A percentile compares a stretch with the other conserved stretches of the same genome.
These are phyloP conservation scores for Cricetomys ansorgei DNA, from an alignment of 2,113 vertebrate genomes.

Conservation along the genomic window DNA sequence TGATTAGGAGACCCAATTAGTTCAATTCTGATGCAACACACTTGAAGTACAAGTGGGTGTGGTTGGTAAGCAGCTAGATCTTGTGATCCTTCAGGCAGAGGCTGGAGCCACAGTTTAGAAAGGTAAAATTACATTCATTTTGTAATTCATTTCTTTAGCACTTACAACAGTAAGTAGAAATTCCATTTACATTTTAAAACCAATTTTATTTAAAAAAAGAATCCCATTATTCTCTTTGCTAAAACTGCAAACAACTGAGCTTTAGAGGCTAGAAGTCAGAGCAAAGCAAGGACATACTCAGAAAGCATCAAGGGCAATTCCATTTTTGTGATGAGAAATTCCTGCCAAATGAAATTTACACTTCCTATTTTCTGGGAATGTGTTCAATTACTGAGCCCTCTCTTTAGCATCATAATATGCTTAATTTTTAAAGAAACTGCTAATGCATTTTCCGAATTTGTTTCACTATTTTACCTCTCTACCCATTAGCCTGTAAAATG, in stretches of 20 bases:
- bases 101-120: background rate
- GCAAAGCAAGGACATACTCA: background rate
- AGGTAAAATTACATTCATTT: background rate
- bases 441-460: background rate
- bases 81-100: background rate
- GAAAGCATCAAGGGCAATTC: background rate
- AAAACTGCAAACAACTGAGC: background rate
- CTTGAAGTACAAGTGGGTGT: background rate
- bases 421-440: background rate
- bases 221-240: background rate
- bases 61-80: background rate
- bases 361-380: background rate
- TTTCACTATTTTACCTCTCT: background rate
- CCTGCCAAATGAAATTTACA: background rate
- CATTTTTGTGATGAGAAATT: background rate
- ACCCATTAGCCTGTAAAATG: background rate
- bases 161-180: constrained; percentile 18
- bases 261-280: background rate
- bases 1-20: background rate
- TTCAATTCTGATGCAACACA: background rate
- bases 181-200: too few relatives aligned
- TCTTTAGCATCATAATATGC: background rate
- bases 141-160: background rate
- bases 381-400: background rate
- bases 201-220: background rate